Conservation (phyloP, 64 coral and sea anemone genomes). For the Montipora efflorescens region DNA sequence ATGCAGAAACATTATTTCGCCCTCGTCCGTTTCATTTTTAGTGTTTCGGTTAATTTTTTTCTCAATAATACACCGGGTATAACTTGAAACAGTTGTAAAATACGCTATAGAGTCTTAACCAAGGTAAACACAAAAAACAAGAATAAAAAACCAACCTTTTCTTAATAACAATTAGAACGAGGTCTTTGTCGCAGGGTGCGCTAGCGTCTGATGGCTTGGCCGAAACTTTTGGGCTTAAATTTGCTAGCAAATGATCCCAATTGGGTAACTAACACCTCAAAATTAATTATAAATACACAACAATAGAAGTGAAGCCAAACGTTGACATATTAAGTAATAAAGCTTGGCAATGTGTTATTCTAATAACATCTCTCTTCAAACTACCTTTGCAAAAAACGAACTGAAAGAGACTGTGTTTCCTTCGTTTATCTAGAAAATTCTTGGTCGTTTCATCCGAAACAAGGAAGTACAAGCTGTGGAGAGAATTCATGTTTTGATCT, state of each 20-base stretch:
- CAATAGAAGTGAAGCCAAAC: neutral
- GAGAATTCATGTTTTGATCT: neutral
- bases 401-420: neutral
- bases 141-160: neutral
- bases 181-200: neutral
- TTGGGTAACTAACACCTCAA: neutral
- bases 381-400: neutral
- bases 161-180: neutral
- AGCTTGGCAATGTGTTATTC: neutral
- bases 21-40: neutral
- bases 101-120: neutral
- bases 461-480: neutral
- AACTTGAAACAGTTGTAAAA: neutral
- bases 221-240: neutral
- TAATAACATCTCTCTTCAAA: neutral
- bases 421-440: neutral
- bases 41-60: neutral
- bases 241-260: neutral
- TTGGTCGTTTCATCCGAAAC: too few species aligned
- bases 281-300: slow-evolving; percentile 23
- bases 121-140: neutral
- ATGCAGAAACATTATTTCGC: neutral
- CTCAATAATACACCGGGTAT: neutral
- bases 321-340: neutral
- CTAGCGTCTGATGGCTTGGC: neutral